A percentile compares a stretch with the other conserved stretches of the same genome.
Evolutionary conservation across 1,140 invertebrate genomes (phyloP).

Genomic region (Neodiprion virginianus): DNA sequence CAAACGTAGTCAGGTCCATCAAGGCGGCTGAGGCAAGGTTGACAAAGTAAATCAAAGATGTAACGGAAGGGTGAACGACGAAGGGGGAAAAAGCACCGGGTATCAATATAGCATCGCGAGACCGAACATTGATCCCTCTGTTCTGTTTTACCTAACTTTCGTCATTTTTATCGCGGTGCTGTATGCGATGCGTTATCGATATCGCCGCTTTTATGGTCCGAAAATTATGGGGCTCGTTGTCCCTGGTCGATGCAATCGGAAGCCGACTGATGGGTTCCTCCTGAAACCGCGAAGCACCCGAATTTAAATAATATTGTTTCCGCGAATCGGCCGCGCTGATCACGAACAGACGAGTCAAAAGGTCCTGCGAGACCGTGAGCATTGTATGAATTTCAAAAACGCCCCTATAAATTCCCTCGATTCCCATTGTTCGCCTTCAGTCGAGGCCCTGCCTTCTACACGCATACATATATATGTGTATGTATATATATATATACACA

Average conservation of each 20-base stretch:
- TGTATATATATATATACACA: too few species aligned
- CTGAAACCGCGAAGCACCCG: background rate
- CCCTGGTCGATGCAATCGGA: conserved; percentile 11
- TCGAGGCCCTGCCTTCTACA: conserved; percentile 15
- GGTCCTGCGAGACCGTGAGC: background rate
- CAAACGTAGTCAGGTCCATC: too few species aligned
- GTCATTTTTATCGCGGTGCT: background rate
- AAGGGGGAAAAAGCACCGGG: too few species aligned
- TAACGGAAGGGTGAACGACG: too few species aligned
- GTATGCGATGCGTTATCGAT: background rate
- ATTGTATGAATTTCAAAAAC: conserved; percentile 35
- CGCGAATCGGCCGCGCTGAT: conserved; percentile 19
- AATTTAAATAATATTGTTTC: conserved; percentile 31
- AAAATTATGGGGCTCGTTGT: conserved; percentile 29
- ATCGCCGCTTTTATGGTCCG: conserved; percentile 23
- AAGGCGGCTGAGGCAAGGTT: too few species aligned
- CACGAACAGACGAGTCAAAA: background rate
- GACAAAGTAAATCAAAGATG: too few species aligned
- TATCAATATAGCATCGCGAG: too few species aligned
- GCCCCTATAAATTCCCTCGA: conserved; percentile 27
- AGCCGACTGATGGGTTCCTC: background rate
- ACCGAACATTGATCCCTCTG: background rate
- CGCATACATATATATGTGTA: background rate
- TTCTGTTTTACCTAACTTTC: background rate
- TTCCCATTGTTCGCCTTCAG: conserved; percentile 20